phyloP scores from a whole-genome alignment of 1,140 invertebrate species.

The Drosophila tani region DNA sequence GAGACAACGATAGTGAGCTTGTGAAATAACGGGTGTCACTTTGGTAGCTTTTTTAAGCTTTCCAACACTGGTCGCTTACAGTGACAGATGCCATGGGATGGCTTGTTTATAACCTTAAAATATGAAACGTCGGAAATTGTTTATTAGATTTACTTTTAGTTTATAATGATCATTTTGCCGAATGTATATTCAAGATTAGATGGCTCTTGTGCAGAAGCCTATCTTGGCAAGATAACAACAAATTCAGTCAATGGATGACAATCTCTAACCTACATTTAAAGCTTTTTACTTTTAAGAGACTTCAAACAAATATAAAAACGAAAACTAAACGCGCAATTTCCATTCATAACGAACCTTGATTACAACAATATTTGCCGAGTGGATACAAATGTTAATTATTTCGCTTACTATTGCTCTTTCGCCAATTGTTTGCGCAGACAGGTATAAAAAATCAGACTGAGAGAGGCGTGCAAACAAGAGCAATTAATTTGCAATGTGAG shows the following conservation, averaged over 20 bases:
- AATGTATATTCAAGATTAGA: background rate
- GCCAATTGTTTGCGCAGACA: constrained; percentile 32
- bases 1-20: background rate
- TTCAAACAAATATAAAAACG: background rate
- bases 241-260: background rate
- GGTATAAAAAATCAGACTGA: constrained; percentile 15
- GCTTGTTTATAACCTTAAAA: background rate
- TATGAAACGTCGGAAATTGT: too few relatives aligned
- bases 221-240: background rate
- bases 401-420: constrained; percentile 3
- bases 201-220: background rate
- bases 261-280: background rate
- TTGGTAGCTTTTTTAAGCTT: background rate
- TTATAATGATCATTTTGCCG: too few relatives aligned
- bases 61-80: background rate
- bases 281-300: background rate
- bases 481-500: constrained; percentile 60
- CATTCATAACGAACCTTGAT: constrained; percentile 19
- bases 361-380: constrained; percentile 28
- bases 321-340: constrained; percentile 6
- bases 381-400: constrained; percentile 21
- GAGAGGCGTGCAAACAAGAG: constrained; percentile 35
- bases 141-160: too few relatives aligned
- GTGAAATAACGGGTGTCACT: background rate
- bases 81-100: background rate